A percentile compares a stretch with the other conserved stretches of the same genome.
Evolutionary conservation across 2,888 invertebrate genomes (phyloP).

Genomic region (Agriopis leucophaearia): DNA sequence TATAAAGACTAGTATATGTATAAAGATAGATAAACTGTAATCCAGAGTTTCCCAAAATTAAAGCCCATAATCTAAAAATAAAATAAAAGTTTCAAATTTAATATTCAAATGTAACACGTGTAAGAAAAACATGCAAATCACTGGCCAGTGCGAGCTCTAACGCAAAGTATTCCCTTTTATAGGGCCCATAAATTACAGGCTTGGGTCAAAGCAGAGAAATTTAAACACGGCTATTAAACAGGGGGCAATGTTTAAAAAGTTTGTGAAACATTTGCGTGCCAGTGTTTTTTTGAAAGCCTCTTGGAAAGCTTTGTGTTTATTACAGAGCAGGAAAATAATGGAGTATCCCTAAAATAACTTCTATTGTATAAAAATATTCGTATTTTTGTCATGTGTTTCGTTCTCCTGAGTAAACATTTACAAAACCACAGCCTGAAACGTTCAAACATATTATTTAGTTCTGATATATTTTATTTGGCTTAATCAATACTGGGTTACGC

Average conservation of each 20-base stretch:
- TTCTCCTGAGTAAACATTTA: no score
- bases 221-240: slow-evolving; percentile 57
- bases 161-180: slow-evolving; percentile 56
- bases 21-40: neutral
- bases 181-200: slow-evolving; percentile 57
- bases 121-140: slow-evolving; percentile 66
- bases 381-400: no score
- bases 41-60: slow-evolving; percentile 11
- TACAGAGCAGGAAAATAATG: slow-evolving; percentile 1
- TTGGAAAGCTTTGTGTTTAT: neutral
- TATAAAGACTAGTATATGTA: neutral
- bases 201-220: slow-evolving; percentile 44
- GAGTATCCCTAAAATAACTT: no score
- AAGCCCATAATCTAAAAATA: slow-evolving; percentile 20
- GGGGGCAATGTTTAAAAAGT: slow-evolving; percentile 46
- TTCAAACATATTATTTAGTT: no score
- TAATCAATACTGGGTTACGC: no score
- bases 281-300: slow-evolving; percentile 23
- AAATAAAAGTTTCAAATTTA: slow-evolving; percentile 29
- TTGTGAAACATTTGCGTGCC: slow-evolving; percentile 41
- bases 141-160: slow-evolving; percentile 42
- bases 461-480: no score
- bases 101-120: slow-evolving; percentile 61
- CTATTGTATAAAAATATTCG: no score
- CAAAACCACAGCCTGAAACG: no score